A percentile compares a stretch with the other conserved stretches of the same genome.
These are phyloP conservation scores for Melieria crassipennis DNA, from an alignment of 2,888 invertebrate species.

Conservation along the genomic window DNA sequence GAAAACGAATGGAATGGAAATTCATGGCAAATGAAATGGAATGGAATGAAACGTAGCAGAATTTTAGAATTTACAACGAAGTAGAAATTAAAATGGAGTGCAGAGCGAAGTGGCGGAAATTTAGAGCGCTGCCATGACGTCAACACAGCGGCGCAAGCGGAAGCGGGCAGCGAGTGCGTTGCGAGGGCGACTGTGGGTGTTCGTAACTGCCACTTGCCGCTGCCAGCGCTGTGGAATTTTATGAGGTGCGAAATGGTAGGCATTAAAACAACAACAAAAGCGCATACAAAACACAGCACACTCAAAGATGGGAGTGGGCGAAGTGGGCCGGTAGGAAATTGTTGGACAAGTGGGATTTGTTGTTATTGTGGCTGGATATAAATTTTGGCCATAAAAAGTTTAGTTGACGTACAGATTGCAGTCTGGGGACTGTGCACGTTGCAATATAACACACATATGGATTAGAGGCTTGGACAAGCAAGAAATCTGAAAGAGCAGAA, in stretches of 20 bases:
- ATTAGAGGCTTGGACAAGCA: too few relatives aligned
- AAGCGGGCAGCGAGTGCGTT: background rate
- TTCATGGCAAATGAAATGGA: too few relatives aligned
- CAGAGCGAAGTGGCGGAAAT: background rate
- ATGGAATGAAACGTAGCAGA: too few relatives aligned
- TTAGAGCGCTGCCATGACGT: background rate
- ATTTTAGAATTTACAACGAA: background rate
- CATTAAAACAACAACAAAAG: constrained; percentile 11
- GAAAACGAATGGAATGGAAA: too few relatives aligned
- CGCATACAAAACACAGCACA: background rate
- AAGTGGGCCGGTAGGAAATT: background rate
- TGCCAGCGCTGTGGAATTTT: constrained; percentile 15
- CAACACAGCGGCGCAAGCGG: background rate
- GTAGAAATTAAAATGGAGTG: too few relatives aligned
- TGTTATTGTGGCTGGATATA: background rate
- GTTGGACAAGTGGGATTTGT: background rate
- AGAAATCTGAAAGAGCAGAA: too few relatives aligned
- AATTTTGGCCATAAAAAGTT: background rate
- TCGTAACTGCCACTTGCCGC: constrained; percentile 20
- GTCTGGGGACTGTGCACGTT: too few relatives aligned
- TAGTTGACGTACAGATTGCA: background rate
- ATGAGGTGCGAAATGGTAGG: constrained; percentile 34
- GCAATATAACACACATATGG: too few relatives aligned
- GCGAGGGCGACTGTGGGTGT: too few relatives aligned
- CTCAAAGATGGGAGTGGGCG: background rate